phyloP scores from a whole-genome alignment of 1,140 invertebrate genomes.

The Chrysopa pallens region DNA sequence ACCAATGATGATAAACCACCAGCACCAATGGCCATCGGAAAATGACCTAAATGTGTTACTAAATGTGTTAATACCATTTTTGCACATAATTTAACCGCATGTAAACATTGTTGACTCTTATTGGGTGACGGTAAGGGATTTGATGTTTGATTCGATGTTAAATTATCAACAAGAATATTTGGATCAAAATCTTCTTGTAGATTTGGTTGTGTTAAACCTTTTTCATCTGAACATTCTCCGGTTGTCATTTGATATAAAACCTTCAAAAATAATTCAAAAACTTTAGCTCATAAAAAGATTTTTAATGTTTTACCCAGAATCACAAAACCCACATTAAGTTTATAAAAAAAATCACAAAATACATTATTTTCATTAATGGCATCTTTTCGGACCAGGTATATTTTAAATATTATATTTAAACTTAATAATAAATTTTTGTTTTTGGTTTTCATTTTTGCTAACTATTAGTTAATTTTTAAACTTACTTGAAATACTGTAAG shows the following conservation, averaged over 20 bases:
- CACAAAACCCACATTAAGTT: too few species aligned
- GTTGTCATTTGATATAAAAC: conserved; percentile 27
- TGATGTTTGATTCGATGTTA: conserved; percentile 17
- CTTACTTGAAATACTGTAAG: conserved; percentile 40
- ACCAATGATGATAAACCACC: conserved; percentile 68
- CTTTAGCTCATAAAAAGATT: too few species aligned
- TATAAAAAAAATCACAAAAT: too few species aligned
- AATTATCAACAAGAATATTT: conserved; percentile 47
- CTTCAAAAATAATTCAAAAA: conserved; percentile 19
- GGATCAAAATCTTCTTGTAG: conserved; percentile 46
- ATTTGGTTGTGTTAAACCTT: conserved; percentile 17
- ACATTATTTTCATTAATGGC: too few species aligned
- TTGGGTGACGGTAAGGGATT: conserved; percentile 17
- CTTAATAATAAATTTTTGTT: too few species aligned
- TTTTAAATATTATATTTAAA: too few species aligned
- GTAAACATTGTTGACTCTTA: conserved; percentile 27
- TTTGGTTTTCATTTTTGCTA: too few species aligned
- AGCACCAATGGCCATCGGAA: conserved; percentile 77
- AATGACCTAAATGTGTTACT: conserved; percentile 74
- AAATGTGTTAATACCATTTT: conserved; percentile 60
- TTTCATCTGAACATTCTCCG: conserved; percentile 19
- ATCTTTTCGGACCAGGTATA: too few species aligned
- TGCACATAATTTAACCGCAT: conserved; percentile 42
- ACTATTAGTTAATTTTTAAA: too few species aligned
- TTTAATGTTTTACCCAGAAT: conserved; percentile 2